Evolutionary conservation across 2,888 invertebrate genomes (phyloP), one percentile per base, ranked within the genome.

Genomic region (Operophtera brumata): DNA sequence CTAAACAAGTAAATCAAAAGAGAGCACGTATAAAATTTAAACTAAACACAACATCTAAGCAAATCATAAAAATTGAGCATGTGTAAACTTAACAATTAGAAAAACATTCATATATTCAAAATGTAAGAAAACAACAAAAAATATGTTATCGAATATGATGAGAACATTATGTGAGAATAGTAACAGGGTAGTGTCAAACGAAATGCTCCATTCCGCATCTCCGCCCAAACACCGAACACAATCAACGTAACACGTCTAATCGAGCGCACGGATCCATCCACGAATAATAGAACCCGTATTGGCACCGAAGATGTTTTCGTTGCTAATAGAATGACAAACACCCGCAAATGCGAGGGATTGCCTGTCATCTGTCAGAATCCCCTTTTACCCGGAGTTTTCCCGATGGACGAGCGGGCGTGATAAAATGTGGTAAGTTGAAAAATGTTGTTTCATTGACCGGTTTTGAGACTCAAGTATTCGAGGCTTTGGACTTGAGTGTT

Each of bases 291-390:
- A 46, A 62, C 59, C 56, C 57, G 44, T 65, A 56, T 61, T 62
- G 56, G 55, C 49, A 42, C 59, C 61, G 62, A 68, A 76, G 74
- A 78, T 83, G 81, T 84, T 84, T 82, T 80, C 79, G 62, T 73
- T 73, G 69, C 78, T 86, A 86, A 85, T 85, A 84, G 84, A 83
- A 82, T 71, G 83, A 80, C 82, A 85, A 86, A 85, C 85, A 84
- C 67, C 64, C 69, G 54, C 54, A 66, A 64, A 66, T 65, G 69
- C 62, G 67, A 73, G 77, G 78, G 79, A 80, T 81, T 67, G 77
- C 75, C 69, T 78, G 79, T 82, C 82, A 81, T 80, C 81, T 74
- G 80, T 81, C 84, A 79, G 70, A 70, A 65, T 75, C 75, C 74
- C 75, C 73, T 73, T 73, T 74, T 75, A 73, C 67, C 57, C 71